Percentiles rank a stretch among this genome's conserved stretches.
Conservation (phyloP, 2,797 vertebrate genomes). For the Fratercula arctica region DNA sequence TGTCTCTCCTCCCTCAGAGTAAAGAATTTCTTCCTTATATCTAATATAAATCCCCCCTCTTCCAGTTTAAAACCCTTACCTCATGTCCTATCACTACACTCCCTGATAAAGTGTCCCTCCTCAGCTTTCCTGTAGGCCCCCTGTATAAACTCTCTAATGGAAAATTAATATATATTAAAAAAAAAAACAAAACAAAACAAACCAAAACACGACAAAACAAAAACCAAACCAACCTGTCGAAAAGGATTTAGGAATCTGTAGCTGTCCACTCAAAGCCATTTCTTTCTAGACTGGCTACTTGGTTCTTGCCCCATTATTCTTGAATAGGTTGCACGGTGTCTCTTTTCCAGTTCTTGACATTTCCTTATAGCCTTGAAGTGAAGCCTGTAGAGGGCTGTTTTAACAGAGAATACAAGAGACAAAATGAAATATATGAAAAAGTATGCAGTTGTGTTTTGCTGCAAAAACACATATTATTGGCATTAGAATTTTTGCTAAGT, state of each 20-base stretch:
- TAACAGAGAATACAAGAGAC: neutral
- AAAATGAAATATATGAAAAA: neutral
- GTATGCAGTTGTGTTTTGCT: neutral
- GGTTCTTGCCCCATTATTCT: neutral
- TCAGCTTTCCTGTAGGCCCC: neutral
- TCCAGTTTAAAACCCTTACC: neutral
- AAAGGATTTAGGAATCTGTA: neutral
- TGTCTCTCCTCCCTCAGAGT: neutral
- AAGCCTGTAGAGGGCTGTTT: neutral
- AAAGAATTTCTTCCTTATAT: neutral
- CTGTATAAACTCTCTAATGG: neutral
- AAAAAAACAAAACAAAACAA: neutral
- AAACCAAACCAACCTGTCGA: neutral
- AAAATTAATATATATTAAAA: neutral
- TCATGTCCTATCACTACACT: too few relatives aligned
- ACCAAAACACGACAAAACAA: too few relatives aligned
- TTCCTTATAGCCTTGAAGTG: neutral
- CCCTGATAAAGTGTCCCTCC: neutral
- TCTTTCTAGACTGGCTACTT: neutral
- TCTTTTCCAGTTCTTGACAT: neutral
- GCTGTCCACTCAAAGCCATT: neutral
- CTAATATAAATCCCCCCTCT: neutral
- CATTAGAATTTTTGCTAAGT: neutral
- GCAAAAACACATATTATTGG: neutral
- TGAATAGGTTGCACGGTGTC: neutral